Conservation (phyloP, 2,113 vertebrate species). For the Crotophaga sulcirostris region DNA sequence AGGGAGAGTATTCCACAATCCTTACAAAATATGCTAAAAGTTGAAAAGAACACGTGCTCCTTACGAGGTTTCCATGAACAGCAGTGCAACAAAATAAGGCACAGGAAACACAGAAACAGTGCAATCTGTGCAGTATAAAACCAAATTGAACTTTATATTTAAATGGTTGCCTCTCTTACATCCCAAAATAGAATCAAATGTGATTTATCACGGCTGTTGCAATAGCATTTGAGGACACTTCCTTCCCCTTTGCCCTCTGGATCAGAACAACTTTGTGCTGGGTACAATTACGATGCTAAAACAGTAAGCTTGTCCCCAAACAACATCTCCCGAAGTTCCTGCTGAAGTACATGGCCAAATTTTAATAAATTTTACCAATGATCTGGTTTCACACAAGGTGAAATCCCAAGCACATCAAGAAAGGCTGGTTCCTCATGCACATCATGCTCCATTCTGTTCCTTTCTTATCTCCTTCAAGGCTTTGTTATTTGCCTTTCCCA, state of each 20-base stretch:
- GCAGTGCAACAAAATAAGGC: neutral
- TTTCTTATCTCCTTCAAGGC: neutral
- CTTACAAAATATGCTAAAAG: neutral
- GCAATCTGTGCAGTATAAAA: neutral
- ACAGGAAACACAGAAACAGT: conserved; percentile 3
- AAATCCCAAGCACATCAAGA: neutral
- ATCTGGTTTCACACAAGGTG: neutral
- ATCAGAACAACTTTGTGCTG: neutral
- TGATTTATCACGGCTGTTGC: neutral
- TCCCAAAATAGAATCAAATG: neutral
- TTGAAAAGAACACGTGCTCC: neutral
- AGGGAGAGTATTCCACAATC: neutral
- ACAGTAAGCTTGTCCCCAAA: neutral
- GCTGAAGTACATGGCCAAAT: neutral
- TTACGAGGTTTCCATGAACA: neutral
- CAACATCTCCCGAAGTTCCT: neutral
- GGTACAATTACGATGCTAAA: neutral
- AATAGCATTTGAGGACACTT: neutral
- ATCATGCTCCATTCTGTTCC: neutral
- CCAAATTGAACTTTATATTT: neutral
- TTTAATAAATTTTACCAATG: neutral
- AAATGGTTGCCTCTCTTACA: neutral
- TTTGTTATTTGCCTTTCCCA: neutral
- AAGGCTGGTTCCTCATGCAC: neutral
- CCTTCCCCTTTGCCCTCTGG: neutral